These are phyloP conservation scores for Lepidurus apus DNA, from an alignment of 1,140 invertebrate species.

Conservation along the genomic window DNA sequence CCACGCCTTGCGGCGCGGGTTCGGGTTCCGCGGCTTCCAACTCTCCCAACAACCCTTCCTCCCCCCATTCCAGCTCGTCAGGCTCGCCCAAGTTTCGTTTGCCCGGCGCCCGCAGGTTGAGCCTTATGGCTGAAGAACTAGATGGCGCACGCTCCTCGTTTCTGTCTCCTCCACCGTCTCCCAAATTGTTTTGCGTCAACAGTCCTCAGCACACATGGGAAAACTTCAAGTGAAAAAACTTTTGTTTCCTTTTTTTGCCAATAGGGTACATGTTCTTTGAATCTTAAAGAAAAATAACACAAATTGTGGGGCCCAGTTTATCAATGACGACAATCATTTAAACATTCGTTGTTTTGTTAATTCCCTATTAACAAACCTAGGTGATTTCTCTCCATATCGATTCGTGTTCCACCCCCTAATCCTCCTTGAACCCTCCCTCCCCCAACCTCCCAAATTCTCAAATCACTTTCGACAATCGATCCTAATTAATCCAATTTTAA, in stretches of 20 bases:
- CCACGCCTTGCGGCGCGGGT: slow-evolving; percentile 43
- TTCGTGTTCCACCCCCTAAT: not conserved
- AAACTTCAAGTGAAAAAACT: slow-evolving; percentile 30
- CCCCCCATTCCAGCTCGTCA: slow-evolving; percentile 21
- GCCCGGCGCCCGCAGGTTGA: slow-evolving; percentile 19
- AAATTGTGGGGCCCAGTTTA: not conserved
- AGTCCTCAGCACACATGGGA: slow-evolving; percentile 33
- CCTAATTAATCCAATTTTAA: not conserved
- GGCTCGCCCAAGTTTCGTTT: slow-evolving; percentile 24
- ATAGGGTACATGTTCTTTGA: not conserved
- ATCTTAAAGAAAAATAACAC: not conserved
- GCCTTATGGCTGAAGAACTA: slow-evolving; percentile 34
- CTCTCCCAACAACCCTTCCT: slow-evolving; percentile 32
- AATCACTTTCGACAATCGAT: no score
- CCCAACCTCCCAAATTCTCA: not conserved
- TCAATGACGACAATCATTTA: slow-evolving; percentile 1
- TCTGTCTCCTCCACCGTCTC: slow-evolving; percentile 32
- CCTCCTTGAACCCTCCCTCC: not conserved
- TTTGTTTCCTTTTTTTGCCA: not conserved
- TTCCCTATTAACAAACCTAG: not conserved
- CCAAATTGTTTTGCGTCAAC: slow-evolving; percentile 31
- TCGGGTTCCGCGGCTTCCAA: slow-evolving; percentile 12
- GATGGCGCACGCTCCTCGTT: slow-evolving; percentile 24
- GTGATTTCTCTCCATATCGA: not conserved
- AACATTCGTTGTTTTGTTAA: not conserved